These are phyloP conservation scores for Ochropleura plecta DNA, from an alignment of 2,888 invertebrate genomes.

Conservation along the genomic window DNA sequence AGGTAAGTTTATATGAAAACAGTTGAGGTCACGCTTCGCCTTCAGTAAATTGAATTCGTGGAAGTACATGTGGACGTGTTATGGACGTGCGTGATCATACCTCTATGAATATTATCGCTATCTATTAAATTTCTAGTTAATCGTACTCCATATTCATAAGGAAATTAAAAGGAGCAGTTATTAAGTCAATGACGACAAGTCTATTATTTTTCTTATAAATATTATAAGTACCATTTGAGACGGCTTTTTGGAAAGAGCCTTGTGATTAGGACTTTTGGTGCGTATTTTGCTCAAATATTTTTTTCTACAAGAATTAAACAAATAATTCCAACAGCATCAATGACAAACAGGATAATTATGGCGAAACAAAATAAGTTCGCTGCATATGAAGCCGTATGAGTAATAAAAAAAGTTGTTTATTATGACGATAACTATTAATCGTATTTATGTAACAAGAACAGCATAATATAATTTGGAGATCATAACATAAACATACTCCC, in stretches of 20 bases:
- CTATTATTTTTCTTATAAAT: slow-evolving; percentile 20
- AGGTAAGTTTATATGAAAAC: slow-evolving; percentile 45
- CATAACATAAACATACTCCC: slow-evolving; percentile 20
- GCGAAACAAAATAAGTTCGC: slow-evolving; percentile 52
- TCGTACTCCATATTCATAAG: slow-evolving; percentile 57
- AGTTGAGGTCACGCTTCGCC: slow-evolving; percentile 66
- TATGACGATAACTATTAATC: slow-evolving; percentile 34
- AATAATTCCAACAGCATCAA: slow-evolving; percentile 43
- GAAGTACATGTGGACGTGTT: slow-evolving; percentile 64
- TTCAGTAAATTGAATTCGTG: slow-evolving; percentile 65
- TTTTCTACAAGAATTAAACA: slow-evolving; percentile 21
- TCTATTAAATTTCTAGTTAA: slow-evolving; percentile 61
- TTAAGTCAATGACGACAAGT: slow-evolving; percentile 37
- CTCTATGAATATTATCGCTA: slow-evolving; percentile 49
- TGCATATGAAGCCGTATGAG: slow-evolving; percentile 33
- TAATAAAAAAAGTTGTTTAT: slow-evolving; percentile 46
- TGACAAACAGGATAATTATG: slow-evolving; percentile 46
- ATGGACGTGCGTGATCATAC: slow-evolving; percentile 64
- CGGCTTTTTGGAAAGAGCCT: neutral
- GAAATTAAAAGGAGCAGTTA: slow-evolving; percentile 49
- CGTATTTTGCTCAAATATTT: slow-evolving; percentile 26
- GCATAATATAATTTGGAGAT: slow-evolving; percentile 14
- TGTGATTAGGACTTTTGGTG: neutral
- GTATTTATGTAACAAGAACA: slow-evolving; percentile 23
- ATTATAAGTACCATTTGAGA: neutral